These are phyloP conservation scores for Ophion ellenae DNA, from an alignment of 2,888 invertebrate species.

Conservation along the genomic window DNA sequence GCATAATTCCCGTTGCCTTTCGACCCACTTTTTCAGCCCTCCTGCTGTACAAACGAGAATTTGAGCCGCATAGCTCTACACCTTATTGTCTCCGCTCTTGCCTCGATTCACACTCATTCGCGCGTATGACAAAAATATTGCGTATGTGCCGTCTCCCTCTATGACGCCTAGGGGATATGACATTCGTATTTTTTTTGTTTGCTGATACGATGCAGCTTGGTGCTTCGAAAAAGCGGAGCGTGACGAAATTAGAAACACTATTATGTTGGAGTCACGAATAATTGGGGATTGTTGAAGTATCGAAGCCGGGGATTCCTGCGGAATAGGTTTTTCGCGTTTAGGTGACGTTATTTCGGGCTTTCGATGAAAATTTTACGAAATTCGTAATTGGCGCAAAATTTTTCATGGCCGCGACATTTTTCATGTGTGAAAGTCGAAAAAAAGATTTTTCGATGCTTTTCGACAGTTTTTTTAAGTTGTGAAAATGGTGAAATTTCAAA, in stretches of 20 bases:
- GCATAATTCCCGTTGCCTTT: constrained; percentile 42
- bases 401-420: too few relatives aligned
- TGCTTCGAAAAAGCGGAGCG: too few relatives aligned
- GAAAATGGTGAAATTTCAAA: too few relatives aligned
- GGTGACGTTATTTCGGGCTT: background rate
- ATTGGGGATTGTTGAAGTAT: too few relatives aligned
- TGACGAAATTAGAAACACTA: too few relatives aligned
- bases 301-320: too few relatives aligned
- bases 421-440: too few relatives aligned
- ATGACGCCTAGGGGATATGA: background rate
- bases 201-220: background rate
- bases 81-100: constrained; percentile 32
- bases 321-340: background rate
- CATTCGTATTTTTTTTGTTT: background rate
- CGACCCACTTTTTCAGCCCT: constrained; percentile 60
- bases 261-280: too few relatives aligned
- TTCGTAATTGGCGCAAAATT: too few relatives aligned
- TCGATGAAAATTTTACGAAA: too few relatives aligned
- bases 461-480: too few relatives aligned
- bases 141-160: background rate
- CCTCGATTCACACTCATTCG: constrained; percentile 14
- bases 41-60: constrained; percentile 30
- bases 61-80: constrained; percentile 18
- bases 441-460: too few relatives aligned
- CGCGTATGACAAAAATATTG: background rate